Conservation (phyloP, 2,888 invertebrate genomes). For the Epinotia ramella region DNA sequence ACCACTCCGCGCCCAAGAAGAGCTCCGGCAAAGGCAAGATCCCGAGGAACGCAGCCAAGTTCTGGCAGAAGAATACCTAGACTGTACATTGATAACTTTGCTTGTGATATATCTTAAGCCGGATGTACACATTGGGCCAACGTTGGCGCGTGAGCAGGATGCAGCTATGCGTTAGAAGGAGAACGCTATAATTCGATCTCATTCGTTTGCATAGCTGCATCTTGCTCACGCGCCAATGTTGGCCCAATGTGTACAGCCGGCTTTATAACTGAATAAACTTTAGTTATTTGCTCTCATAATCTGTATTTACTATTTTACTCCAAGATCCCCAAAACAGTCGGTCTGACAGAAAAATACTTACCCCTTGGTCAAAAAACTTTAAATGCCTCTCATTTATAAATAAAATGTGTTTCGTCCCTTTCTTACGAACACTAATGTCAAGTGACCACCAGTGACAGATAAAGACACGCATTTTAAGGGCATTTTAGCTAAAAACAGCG, state of each 20-base stretch:
- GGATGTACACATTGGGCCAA: no score
- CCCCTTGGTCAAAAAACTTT: not conserved
- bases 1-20: slow-evolving; percentile 87
- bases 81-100: slow-evolving; percentile 3
- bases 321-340: not conserved
- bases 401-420: not conserved
- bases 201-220: no score
- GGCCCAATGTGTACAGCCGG: no score
- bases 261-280: slow-evolving; percentile 18
- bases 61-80: slow-evolving; percentile 87
- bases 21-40: slow-evolving; percentile 91
- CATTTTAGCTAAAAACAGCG: no score
- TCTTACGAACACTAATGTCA: no score
- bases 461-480: no score
- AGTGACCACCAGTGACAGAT: no score
- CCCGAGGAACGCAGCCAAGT: slow-evolving; percentile 87
- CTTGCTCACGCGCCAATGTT: no score
- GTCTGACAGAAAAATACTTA: not conserved
- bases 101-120: slow-evolving; percentile 12
- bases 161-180: no score
- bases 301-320: not conserved
- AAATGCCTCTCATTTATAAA: no score
- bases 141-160: no score
- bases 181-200: no score
- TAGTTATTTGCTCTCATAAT: slow-evolving; percentile 7